A percentile compares a stretch with the other conserved stretches of the same genome.
Evolutionary conservation across 2,888 invertebrate species (phyloP).

Genomic region (Lepidochitona cinerea): DNA sequence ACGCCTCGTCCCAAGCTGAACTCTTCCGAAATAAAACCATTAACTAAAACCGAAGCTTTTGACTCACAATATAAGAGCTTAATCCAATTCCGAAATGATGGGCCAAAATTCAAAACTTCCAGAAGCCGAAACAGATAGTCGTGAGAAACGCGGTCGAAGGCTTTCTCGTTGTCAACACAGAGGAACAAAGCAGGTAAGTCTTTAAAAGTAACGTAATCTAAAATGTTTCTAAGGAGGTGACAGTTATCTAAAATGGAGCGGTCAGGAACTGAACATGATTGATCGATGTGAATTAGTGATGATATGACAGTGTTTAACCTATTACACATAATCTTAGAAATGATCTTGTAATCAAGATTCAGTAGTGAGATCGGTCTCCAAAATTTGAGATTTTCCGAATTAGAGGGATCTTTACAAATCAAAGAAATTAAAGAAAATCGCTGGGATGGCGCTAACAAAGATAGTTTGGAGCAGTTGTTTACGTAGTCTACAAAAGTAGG

Average conservation of each 20-base stretch:
- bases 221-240: not conserved
- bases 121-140: not conserved
- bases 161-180: not conserved
- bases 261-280: not conserved
- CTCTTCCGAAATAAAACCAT: not conserved
- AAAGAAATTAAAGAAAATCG: not conserved
- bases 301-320: not conserved
- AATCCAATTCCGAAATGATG: not conserved
- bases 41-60: not conserved
- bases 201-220: not conserved
- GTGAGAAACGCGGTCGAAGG: not conserved
- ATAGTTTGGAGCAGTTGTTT: not conserved
- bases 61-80: conserved; percentile 1
- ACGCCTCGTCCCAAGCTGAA: not conserved
- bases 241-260: not conserved
- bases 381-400: not conserved
- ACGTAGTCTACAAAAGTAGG: not conserved
- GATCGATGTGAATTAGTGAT: not conserved
- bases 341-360: not conserved
- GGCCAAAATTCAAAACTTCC: not conserved
- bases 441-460: not conserved
- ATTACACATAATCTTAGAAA: not conserved
- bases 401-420: not conserved
- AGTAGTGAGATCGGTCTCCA: not conserved
- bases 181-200: not conserved